These are phyloP conservation scores for Drosophila rubida DNA, from an alignment of 2,888 invertebrate genomes.

Conservation along the genomic window DNA sequence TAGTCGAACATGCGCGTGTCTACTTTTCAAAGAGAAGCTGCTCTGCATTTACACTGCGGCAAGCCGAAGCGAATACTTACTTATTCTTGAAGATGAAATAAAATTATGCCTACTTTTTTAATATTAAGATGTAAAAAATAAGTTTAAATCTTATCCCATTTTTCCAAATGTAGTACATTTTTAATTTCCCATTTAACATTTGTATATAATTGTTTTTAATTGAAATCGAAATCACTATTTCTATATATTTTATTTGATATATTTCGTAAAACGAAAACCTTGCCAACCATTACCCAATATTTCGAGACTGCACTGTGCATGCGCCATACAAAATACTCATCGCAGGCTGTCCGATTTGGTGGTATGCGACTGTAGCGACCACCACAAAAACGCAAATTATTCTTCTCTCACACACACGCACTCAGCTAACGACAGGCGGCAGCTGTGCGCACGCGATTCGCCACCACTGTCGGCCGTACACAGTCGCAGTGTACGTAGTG, in stretches of 20 bases:
- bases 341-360: constrained; percentile 19
- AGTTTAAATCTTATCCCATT: too few species aligned
- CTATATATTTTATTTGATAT: too few species aligned
- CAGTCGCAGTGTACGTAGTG: constrained; percentile 4
- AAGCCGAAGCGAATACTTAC: constrained; percentile 3
- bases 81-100: too few species aligned
- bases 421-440: constrained; percentile 22
- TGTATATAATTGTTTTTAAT: too few species aligned
- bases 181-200: too few species aligned
- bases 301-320: constrained; percentile 70
- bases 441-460: constrained; percentile 57
- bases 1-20: constrained; percentile 74
- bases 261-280: too few species aligned
- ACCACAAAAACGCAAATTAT: constrained; percentile 62
- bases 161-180: too few species aligned
- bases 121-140: too few species aligned
- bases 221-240: too few species aligned
- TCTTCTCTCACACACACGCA: constrained; percentile 50
- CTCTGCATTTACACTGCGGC: constrained; percentile 19
- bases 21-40: constrained; percentile 10
- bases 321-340: constrained; percentile 54
- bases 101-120: too few species aligned
- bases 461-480: constrained; percentile 69
- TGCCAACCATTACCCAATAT: constrained; percentile 57
- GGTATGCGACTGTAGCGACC: constrained; percentile 54